A percentile compares a stretch with the other conserved stretches of the same genome.
phyloP scores from a whole-genome alignment of 2,888 invertebrate genomes.

The Clistopyga incitator region DNA sequence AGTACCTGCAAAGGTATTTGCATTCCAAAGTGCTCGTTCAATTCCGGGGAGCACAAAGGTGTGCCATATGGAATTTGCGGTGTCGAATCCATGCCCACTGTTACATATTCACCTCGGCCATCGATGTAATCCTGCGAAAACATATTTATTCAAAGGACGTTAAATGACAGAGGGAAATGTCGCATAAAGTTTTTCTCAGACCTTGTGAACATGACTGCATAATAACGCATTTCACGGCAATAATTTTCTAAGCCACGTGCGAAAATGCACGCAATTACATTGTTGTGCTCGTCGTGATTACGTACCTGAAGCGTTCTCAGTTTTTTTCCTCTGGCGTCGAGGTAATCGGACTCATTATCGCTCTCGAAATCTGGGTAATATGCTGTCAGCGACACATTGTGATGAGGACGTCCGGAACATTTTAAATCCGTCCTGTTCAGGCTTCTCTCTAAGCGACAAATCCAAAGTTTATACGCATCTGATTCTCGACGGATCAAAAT shows the following conservation, averaged over 20 bases:
- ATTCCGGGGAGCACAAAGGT: conserved; percentile 85
- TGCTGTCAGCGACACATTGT: conserved; percentile 85
- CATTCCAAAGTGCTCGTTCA: conserved; percentile 85
- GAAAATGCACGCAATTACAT: conserved; percentile 29
- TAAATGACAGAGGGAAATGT: not conserved
- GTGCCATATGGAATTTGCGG: conserved; percentile 84
- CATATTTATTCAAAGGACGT: not conserved
- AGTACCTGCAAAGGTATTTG: conserved; percentile 83
- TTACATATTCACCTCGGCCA: conserved; percentile 84
- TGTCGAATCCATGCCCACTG: conserved; percentile 84
- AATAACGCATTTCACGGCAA: not conserved
- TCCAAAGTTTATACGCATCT: not conserved
- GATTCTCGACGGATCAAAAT: not conserved
- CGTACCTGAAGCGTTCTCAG: conserved; percentile 85
- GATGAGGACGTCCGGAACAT: conserved; percentile 83
- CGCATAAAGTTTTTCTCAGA: not conserved
- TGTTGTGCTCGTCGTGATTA: conserved; percentile 12
- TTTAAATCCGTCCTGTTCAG: conserved; percentile 73
- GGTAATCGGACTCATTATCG: conserved; percentile 83
- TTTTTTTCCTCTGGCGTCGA: conserved; percentile 84
- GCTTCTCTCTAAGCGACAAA: conserved; percentile 62
- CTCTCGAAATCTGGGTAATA: conserved; percentile 85
- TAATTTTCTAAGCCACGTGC: conserved; percentile 16
- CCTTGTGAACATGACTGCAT: not conserved
- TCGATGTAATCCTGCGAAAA: conserved; percentile 85